These are phyloP conservation scores for Astur gentilis DNA, from an alignment of 2,113 vertebrate genomes.

Conservation along the genomic window DNA sequence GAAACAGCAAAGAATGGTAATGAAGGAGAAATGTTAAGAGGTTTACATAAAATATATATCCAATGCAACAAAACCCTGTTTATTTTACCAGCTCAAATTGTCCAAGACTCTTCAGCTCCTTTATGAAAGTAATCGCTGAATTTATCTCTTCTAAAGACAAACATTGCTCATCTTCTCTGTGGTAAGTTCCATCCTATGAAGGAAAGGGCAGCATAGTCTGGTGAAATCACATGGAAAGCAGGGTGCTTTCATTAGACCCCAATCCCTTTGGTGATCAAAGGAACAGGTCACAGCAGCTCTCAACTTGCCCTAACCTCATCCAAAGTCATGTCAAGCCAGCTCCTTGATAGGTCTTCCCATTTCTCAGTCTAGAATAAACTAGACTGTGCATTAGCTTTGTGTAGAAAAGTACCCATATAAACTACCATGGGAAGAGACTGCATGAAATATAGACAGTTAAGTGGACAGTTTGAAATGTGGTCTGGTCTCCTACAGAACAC, in stretches of 20 bases:
- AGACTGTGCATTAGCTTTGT: neutral
- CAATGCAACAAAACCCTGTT: neutral
- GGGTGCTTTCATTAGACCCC: neutral
- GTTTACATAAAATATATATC: neutral
- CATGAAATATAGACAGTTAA: neutral
- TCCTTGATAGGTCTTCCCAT: neutral
- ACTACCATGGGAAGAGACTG: neutral
- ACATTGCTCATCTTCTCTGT: constrained; percentile 67
- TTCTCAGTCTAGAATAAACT: neutral
- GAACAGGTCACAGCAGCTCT: neutral
- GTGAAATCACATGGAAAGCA: neutral
- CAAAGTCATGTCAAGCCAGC: neutral
- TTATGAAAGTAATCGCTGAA: constrained; percentile 78
- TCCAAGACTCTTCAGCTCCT: constrained; percentile 79
- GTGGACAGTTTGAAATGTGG: neutral
- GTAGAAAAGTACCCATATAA: neutral
- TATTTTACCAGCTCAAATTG: constrained; percentile 85
- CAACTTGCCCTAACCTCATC: neutral
- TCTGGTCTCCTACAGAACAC: neutral
- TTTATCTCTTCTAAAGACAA: constrained; percentile 78
- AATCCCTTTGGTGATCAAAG: neutral
- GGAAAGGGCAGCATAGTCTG: neutral
- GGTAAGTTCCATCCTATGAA: constrained; percentile 73
- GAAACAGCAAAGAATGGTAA: neutral
- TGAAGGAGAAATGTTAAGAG: neutral